A percentile compares a stretch with the other conserved stretches of the same genome.
phyloP scores from a whole-genome alignment of 1,140 invertebrate species.

The Mycetomoellerius zeteki region DNA sequence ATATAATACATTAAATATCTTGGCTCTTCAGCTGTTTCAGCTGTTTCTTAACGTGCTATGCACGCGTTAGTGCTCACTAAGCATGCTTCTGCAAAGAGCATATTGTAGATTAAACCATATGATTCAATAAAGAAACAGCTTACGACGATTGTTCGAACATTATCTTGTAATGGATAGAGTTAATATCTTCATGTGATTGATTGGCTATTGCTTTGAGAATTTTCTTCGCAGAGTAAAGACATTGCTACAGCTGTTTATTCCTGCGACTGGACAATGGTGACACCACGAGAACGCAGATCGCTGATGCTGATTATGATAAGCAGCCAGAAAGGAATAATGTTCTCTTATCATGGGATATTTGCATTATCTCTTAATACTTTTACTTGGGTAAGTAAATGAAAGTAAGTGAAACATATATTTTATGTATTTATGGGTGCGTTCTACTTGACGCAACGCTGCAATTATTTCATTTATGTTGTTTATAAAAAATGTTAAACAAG shows the following conservation, averaged over 20 bases:
- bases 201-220: neutral
- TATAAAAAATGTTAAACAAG: too few species aligned
- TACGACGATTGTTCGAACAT: neutral
- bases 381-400: conserved; percentile 40
- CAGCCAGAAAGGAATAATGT: conserved; percentile 38
- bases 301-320: conserved; percentile 20
- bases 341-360: conserved; percentile 39
- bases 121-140: too few species aligned
- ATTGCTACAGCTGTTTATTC: conserved; percentile 42
- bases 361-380: conserved; percentile 32
- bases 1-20: too few species aligned
- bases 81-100: too few species aligned
- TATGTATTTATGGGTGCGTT: too few species aligned
- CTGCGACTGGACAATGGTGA: conserved; percentile 33
- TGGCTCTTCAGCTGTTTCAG: too few species aligned
- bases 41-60: too few species aligned
- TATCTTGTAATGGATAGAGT: neutral
- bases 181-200: neutral
- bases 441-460: too few species aligned
- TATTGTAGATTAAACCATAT: too few species aligned
- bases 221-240: conserved; percentile 5
- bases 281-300: conserved; percentile 5
- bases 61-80: too few species aligned
- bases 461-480: too few species aligned
- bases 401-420: neutral